Percentiles rank a stretch among this genome's conserved stretches.
Conservation (phyloP, 1,140 invertebrate species). For the Zaprionus capensis region DNA sequence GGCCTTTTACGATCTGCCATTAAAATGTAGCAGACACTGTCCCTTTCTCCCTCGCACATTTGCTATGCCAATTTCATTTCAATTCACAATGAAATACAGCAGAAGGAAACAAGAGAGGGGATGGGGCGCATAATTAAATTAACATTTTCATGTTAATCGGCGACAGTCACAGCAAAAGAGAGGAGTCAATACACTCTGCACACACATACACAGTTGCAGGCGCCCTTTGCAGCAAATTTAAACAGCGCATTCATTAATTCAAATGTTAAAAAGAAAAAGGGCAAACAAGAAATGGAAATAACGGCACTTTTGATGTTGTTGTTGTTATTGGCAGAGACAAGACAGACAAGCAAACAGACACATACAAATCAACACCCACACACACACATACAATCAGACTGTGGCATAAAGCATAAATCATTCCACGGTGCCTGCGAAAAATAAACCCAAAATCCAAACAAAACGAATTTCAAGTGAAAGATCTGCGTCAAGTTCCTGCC, state of each 20-base stretch:
- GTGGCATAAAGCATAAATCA: constrained; percentile 58
- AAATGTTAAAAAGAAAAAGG: constrained; percentile 16
- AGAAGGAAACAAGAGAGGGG: background rate
- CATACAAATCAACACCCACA: background rate
- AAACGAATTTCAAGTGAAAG: constrained; percentile 49
- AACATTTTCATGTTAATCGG: constrained; percentile 61
- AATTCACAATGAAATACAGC: background rate
- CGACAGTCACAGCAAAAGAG: constrained; percentile 9
- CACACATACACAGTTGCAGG: constrained; percentile 4
- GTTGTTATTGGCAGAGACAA: background rate
- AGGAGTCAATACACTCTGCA: constrained; percentile 21
- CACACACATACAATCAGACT: background rate
- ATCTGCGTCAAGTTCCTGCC: constrained; percentile 44
- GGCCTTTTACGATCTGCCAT: constrained; percentile 26
- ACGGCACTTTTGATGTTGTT: constrained; percentile 54
- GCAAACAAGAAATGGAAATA: constrained; percentile 3
- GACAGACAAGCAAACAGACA: background rate
- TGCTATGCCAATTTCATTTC: background rate
- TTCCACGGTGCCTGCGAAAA: constrained; percentile 52
- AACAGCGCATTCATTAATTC: constrained; percentile 59
- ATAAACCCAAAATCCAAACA: constrained; percentile 62
- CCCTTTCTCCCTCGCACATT: background rate
- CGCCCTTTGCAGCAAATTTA: constrained; percentile 12
- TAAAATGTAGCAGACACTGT: constrained; percentile 2
- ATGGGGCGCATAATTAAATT: constrained; percentile 66